phyloP scores from a whole-genome alignment of 1,140 invertebrate species.

The Caenorhabditis remanei region DNA sequence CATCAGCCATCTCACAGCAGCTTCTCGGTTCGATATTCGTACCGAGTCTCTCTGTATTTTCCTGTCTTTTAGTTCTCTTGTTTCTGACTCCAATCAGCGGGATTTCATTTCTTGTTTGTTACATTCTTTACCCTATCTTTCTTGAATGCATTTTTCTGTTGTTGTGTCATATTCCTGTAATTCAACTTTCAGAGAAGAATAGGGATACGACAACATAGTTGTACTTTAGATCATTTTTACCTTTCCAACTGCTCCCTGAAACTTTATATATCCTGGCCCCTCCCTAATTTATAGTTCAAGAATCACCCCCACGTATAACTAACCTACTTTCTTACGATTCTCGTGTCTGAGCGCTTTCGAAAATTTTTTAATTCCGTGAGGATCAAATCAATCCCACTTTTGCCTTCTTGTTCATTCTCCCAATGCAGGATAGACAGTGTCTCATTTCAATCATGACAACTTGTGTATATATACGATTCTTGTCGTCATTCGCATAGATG shows the following conservation, averaged over 20 bases:
- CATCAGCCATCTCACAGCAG: constrained; percentile 50
- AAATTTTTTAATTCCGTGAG: constrained; percentile 17
- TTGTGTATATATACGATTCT: constrained; percentile 51
- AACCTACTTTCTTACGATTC: constrained; percentile 45
- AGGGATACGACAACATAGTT: constrained; percentile 19
- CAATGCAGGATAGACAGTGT: constrained; percentile 43
- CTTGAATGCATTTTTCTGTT: constrained; percentile 44
- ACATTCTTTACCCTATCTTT: constrained; percentile 1
- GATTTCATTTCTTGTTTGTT: constrained; percentile 43
- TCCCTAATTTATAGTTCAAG: constrained; percentile 45
- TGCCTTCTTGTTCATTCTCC: neutral
- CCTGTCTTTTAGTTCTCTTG: constrained; percentile 41
- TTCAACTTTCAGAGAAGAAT: neutral
- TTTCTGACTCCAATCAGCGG: constrained; percentile 35
- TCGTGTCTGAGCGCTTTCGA: constrained; percentile 54
- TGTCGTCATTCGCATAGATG: constrained; percentile 36
- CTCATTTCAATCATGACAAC: constrained; percentile 54
- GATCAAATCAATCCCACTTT: neutral
- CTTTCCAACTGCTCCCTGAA: neutral
- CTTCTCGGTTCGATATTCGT: constrained; percentile 34
- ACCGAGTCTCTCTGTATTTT: constrained; percentile 41
- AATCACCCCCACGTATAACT: constrained; percentile 11
- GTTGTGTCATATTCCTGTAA: neutral
- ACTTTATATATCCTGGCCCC: neutral
- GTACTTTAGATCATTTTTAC: constrained; percentile 9